Evolutionary conservation across 1,140 invertebrate genomes (phyloP).

Genomic region (Diachasma alloeum): DNA sequence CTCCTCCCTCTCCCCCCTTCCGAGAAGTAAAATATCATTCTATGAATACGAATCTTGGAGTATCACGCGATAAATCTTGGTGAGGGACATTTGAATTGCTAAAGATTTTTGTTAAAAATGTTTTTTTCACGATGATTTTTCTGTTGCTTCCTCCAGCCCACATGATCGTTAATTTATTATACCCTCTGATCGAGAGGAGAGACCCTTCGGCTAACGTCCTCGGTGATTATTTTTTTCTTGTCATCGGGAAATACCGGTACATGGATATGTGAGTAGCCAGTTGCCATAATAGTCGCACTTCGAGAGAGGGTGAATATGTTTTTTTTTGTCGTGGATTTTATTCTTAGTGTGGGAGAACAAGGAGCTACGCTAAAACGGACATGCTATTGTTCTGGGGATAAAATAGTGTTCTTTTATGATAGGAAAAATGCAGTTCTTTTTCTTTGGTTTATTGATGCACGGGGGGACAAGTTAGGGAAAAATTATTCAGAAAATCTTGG

Average conservation of each 20-base stretch:
- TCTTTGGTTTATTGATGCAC: too few relatives aligned
- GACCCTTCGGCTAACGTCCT: not conserved
- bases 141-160: not conserved
- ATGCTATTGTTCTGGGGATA: not conserved
- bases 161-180: slow-evolving; percentile 8
- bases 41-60: not conserved
- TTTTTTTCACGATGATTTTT: not conserved
- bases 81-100: slow-evolving; percentile 2
- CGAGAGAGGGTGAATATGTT: not conserved
- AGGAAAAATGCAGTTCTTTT: too few relatives aligned
- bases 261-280: not conserved
- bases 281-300: slow-evolving; percentile 11
- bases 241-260: not conserved
- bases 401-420: not conserved
- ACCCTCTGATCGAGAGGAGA: not conserved
- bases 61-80: not conserved
- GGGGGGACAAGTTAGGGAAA: too few relatives aligned
- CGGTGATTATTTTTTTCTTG: not conserved
- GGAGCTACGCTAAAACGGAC: not conserved
- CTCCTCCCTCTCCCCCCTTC: not conserved
- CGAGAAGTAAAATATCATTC: not conserved
- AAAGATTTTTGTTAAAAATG: not conserved
- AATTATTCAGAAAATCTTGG: too few relatives aligned
- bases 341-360: not conserved
- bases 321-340: not conserved